Percentiles rank a stretch among this genome's conserved stretches.
Conservation (phyloP, 2,888 invertebrate species). For the Brachylomia viminalis region DNA sequence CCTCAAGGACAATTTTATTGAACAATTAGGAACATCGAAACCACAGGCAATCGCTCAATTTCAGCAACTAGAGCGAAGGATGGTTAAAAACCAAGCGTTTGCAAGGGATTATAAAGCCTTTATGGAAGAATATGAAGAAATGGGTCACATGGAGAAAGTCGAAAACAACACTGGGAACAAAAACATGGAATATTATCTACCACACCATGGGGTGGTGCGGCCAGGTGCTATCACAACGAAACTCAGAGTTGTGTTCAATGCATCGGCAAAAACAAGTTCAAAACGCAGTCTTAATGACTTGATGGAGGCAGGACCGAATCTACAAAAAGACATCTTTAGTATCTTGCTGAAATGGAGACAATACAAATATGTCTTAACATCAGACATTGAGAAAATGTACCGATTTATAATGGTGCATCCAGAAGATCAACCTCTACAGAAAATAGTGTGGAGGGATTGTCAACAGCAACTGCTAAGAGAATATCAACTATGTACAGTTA, state of each 20-base stretch:
- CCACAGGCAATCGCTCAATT: constrained; percentile 5
- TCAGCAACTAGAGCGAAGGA: constrained; percentile 5
- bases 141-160: constrained; percentile 8
- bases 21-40: constrained; percentile 6
- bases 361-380: constrained; percentile 2
- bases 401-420: background rate
- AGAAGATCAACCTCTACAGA: constrained; percentile 4
- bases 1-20: constrained; percentile 4
- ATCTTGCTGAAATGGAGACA: constrained; percentile 10
- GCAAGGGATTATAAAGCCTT: background rate
- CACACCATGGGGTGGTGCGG: background rate
- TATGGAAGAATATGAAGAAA: constrained; percentile 12
- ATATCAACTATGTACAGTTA: no score
- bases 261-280: background rate
- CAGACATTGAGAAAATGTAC: background rate
- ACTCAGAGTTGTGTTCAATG: background rate
- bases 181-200: constrained; percentile 1
- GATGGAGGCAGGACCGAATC: constrained; percentile 7
- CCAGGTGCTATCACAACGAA: background rate
- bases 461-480: background rate
- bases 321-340: background rate
- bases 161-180: background rate
- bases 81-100: background rate
- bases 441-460: constrained; percentile 1
- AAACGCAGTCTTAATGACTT: constrained; percentile 9